phyloP scores from a whole-genome alignment of 2,888 invertebrate species.

The Chrysina gloriosa region DNA sequence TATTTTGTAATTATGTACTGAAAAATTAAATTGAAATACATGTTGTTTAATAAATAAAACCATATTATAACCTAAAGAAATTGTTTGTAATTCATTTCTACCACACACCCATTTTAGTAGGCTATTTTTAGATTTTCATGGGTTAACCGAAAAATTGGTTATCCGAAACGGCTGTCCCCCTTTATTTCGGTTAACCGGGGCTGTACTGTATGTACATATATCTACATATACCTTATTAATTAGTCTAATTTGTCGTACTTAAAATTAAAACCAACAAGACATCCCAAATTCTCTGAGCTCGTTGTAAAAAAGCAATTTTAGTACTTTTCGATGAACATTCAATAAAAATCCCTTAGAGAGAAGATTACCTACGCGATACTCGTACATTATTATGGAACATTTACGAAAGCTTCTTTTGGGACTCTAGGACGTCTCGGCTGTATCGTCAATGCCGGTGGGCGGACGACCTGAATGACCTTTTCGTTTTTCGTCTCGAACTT shows the following conservation, averaged over 20 bases:
- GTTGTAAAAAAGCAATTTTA: neutral
- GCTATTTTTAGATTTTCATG: too few species aligned
- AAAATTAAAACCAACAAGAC: neutral
- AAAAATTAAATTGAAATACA: too few species aligned
- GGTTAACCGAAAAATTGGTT: too few species aligned
- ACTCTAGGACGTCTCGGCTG: slow-evolving; percentile 4
- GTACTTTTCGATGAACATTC: slow-evolving; percentile 1
- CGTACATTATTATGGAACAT: slow-evolving; percentile 17
- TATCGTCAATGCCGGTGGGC: slow-evolving; percentile 12
- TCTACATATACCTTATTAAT: neutral
- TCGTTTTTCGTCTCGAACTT: slow-evolving; percentile 17
- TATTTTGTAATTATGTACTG: too few species aligned
- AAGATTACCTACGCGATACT: neutral
- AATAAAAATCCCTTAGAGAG: neutral
- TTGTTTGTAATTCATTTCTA: too few species aligned
- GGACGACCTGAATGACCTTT: slow-evolving; percentile 14
- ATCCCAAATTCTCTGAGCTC: neutral
- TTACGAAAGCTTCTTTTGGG: slow-evolving; percentile 19
- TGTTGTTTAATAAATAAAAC: too few species aligned
- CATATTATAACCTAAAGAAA: too few species aligned
- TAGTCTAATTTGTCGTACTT: neutral
- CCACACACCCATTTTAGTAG: too few species aligned
- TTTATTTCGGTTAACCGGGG: too few species aligned
- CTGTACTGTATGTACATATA: too few species aligned
- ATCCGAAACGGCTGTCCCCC: too few species aligned